phyloP scores from a whole-genome alignment of 1,140 invertebrate genomes.

The Teleogryllus occipitalis region DNA sequence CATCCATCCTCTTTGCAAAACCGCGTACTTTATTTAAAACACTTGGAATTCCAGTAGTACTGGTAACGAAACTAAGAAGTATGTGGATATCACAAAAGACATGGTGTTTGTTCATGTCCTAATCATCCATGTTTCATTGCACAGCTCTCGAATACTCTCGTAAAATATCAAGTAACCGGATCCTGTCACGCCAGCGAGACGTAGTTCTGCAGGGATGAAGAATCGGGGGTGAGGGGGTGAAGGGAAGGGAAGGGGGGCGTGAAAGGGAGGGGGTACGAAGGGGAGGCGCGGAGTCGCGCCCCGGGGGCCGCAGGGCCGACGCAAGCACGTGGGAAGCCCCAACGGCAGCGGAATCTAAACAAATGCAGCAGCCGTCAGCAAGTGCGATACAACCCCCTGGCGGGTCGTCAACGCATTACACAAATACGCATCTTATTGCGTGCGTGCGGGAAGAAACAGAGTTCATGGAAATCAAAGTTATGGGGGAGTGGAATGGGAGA shows the following conservation, averaged over 20 bases:
- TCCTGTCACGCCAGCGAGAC: too few species aligned
- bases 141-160: too few species aligned
- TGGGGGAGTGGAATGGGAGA: not conserved
- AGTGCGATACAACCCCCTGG: constrained; percentile 2
- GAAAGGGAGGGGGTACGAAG: not conserved
- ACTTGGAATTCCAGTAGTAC: too few species aligned
- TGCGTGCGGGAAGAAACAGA: not conserved
- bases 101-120: too few species aligned
- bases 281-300: not conserved
- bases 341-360: not conserved
- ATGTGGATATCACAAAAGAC: too few species aligned
- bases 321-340: not conserved
- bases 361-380: constrained; percentile 3
- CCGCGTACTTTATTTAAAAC: too few species aligned
- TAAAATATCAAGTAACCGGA: too few species aligned
- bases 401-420: constrained; percentile 3
- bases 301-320: not conserved
- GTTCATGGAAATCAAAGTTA: constrained; percentile 5
- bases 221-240: too few species aligned
- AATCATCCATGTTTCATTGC: too few species aligned
- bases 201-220: too few species aligned
- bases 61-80: too few species aligned
- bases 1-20: too few species aligned
- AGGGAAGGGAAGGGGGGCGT: not conserved
- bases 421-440: constrained; percentile 4